Percentiles rank a stretch among this genome's conserved stretches.
These are phyloP conservation scores for Apogon talboti DNA, from an alignment of 2,797 vertebrate genomes.

Conservation along the genomic window DNA sequence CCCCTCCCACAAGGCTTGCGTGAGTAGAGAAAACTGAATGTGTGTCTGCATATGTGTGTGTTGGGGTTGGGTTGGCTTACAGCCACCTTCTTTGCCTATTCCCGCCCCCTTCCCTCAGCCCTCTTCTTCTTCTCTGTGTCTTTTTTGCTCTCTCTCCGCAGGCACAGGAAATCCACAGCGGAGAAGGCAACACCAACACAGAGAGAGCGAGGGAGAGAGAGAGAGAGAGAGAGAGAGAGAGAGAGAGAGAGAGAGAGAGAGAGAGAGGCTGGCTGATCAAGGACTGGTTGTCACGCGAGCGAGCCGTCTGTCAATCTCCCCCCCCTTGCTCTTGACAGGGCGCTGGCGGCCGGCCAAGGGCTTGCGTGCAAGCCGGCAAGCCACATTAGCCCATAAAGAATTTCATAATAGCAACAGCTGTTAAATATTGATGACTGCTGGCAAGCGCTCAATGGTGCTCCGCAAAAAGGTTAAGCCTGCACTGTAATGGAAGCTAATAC, in stretches of 20 bases:
- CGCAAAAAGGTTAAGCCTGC: conserved; percentile 88
- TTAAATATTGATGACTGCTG: conserved; percentile 96
- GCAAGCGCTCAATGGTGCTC: conserved; percentile 85
- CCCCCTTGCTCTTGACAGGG: conserved; percentile 83
- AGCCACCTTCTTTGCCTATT: conserved; percentile 80
- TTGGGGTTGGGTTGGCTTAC: conserved; percentile 69
- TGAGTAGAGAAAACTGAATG: conserved; percentile 76
- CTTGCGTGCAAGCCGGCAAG: conserved; percentile 94
- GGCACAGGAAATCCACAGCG: conserved; percentile 81
- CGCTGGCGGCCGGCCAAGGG: conserved; percentile 88
- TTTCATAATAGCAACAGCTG: conserved; percentile 98
- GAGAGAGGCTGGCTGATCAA: conserved; percentile 87
- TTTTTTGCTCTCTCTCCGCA: conserved; percentile 28
- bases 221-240: conserved; percentile 59
- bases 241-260: conserved; percentile 50
- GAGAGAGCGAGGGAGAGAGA: conserved; percentile 40
- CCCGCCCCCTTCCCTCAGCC: conserved; percentile 68
- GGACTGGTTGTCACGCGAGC: conserved; percentile 91
- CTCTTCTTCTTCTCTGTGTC: conserved; percentile 44
- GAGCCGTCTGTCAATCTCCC: conserved; percentile 90
- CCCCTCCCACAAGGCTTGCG: conserved; percentile 77
- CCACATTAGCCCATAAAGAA: conserved; percentile 93
- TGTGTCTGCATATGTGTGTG: conserved; percentile 39
- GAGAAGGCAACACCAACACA: conserved; percentile 60
- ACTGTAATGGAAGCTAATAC: conserved; percentile 92